A percentile compares a stretch with the other conserved stretches of the same genome.
Evolutionary conservation across 2,888 invertebrate species (phyloP).

Genomic region (Chirona hameri): DNA sequence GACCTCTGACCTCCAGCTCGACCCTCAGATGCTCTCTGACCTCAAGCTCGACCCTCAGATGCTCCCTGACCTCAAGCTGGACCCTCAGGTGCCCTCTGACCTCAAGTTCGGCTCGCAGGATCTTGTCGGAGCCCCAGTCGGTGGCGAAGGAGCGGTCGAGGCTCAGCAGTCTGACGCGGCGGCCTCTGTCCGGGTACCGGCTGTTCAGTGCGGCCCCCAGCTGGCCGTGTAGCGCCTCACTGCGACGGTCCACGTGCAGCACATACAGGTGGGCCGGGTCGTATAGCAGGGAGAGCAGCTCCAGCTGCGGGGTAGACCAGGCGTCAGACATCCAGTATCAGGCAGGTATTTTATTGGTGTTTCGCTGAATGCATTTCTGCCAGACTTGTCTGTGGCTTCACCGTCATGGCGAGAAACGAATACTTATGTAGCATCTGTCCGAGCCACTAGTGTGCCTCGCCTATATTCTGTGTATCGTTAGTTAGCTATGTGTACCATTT

Average conservation of each 20-base stretch:
- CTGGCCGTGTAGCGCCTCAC: neutral
- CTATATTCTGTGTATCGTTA: too few relatives aligned
- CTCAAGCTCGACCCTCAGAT: neutral
- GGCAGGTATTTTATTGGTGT: too few relatives aligned
- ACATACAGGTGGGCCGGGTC: constrained; percentile 5
- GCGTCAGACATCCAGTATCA: too few relatives aligned
- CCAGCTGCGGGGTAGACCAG: neutral
- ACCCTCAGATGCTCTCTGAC: neutral
- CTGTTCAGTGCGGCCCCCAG: neutral
- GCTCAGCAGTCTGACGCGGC: neutral
- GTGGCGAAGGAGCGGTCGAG: neutral
- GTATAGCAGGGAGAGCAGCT: neutral
- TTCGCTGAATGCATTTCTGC: too few relatives aligned
- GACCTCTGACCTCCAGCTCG: too few relatives aligned
- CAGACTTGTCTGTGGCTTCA: too few relatives aligned
- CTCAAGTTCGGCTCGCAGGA: neutral
- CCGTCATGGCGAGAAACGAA: too few relatives aligned
- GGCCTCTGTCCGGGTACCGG: neutral
- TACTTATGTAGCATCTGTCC: too few relatives aligned
- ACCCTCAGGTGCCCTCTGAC: neutral
- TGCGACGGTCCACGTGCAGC: constrained; percentile 7
- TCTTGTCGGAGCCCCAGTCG: constrained; percentile 12
- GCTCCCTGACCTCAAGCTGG: neutral
- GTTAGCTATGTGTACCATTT: too few relatives aligned
- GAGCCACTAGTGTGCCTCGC: too few relatives aligned